Percentiles rank a stretch among this genome's conserved stretches.
Evolutionary conservation across 2,888 invertebrate species (phyloP).

Genomic region (Cosmia pyralina): DNA sequence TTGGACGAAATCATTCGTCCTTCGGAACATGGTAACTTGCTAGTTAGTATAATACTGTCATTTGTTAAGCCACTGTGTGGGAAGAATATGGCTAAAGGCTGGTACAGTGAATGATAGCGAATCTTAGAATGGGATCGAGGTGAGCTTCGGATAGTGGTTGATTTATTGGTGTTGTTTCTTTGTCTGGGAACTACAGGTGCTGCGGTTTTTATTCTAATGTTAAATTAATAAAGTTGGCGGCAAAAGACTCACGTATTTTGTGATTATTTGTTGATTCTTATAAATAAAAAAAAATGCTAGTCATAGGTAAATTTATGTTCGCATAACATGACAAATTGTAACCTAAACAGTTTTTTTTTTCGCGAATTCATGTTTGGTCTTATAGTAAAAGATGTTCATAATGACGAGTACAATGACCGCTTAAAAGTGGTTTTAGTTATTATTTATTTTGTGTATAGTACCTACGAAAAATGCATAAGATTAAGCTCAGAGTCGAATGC

Average conservation of each 20-base stretch:
- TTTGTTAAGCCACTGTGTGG: conserved; percentile 19
- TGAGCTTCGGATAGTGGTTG: background rate
- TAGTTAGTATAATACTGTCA: conserved; percentile 29
- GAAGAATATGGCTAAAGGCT: background rate
- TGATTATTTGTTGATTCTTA: too few relatives aligned
- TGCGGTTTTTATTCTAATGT: background rate
- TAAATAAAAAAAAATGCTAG: too few relatives aligned
- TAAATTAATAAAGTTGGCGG: background rate
- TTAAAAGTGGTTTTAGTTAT: too few relatives aligned
- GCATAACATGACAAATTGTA: too few relatives aligned
- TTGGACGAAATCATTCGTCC: background rate
- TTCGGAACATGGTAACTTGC: conserved; percentile 5
- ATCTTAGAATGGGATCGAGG: conserved; percentile 1
- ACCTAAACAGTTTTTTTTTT: too few relatives aligned
- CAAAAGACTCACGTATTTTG: too few relatives aligned
- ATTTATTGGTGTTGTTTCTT: background rate
- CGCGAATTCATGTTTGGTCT: too few relatives aligned
- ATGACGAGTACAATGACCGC: too few relatives aligned
- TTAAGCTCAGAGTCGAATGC: conserved; percentile 7
- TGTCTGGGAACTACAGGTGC: background rate
- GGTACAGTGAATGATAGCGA: conserved; percentile 12
- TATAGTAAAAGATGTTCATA: too few relatives aligned
- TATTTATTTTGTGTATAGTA: background rate
- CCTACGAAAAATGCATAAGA: background rate
- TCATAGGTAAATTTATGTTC: too few relatives aligned